Evolutionary conservation across 1,140 invertebrate species (phyloP), one percentile per base, ranked within the genome.

Genomic region (Achroia grisella): DNA sequence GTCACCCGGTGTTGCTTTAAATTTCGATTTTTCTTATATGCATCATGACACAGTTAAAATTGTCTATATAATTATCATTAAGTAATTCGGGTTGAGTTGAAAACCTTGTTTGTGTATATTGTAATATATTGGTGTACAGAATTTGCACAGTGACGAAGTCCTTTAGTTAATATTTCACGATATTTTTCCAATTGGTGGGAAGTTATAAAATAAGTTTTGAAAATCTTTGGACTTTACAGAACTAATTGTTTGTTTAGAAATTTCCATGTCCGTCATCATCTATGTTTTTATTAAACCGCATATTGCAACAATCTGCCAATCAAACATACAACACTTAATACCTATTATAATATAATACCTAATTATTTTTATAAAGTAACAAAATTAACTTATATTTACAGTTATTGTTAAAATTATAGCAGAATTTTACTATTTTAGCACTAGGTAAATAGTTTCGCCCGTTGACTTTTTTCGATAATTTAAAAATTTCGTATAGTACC

Each of bases 351-450:
- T 78, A 83, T 79, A 84, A 82, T 80, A 81, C 75, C 80, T 84
- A 84, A 81, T 80, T 81, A 80, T 69, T 68, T 79, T 79, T 73
- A 78, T 80, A 81, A 81, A 81, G 77, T 84, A 84, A 84, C 80
- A 82, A 84, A 80, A 82, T 84, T 84, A 84, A 84, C 78, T 84
- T 84, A 84, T 84, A 84, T 84, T 80, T 84, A 84, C 80, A 84
- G 54, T 84, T 65, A 80, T 73, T 66, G 64, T 80, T 74, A 84
- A 72, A 74, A 66, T 66, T 73, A 80, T 78, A 75, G 72, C 70
- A 72, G 70, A 75, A 77, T 75, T 77, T 81, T 65, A 68, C 71
- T 79, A 79, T 74, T 77, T 77, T 74, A 69, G 65, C 65, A 72
- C 66, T 75, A n/a, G n/a, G n/a, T n/a, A 62, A 63, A 56, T 54